Base-by-base conservation (phyloP, 2,113 vertebrate species). In the Pachypanchax playfairii region DNA sequence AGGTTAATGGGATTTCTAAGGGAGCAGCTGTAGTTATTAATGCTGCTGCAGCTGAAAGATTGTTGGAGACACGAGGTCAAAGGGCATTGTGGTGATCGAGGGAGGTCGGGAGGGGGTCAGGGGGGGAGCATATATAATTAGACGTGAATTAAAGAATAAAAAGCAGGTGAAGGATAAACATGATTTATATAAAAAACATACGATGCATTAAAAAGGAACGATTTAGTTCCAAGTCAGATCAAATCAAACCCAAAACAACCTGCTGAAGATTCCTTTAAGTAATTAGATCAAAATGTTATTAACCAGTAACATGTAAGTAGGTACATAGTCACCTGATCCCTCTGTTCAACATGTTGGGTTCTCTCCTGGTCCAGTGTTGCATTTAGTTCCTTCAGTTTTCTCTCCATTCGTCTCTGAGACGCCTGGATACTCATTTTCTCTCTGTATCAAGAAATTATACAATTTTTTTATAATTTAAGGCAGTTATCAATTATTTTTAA, bases 281-380 rank as follows among this genome's bases (percentile, higher is more conserved):
- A n/a, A n/a, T n/a, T n/a, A n/a, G n/a, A n/a, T n/a, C n/a, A 54
- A 64, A 21, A 44, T 15, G 33, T 49, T 18, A 4, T 54, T 48
- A 21, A 43, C 48, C 38, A n/a, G n/a, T n/a, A n/a, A n/a, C n/a
- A n/a, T n/a, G n/a, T n/a, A n/a, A n/a, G n/a, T n/a, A n/a, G n/a
- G n/a, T n/a, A n/a, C n/a, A 38, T n/a, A 15, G 56, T 21, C 66
- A 95, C 96, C 93, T 98, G 96, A 79, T 97, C 96, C 74, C 93
- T 94, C 88, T 97, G 95, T 83, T 96, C 95, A 0, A 89, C 90
- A 31, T 95, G 91, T 0, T 94, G 93, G 64, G 87, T 95, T 39
- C 95, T 90, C 79, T 98, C 96, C 8, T 94, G 93, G 6, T 98
- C 96, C 3, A 98, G 92, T 31, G 94, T 94, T 66, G 94, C 94